Evolutionary conservation across 2,113 vertebrate genomes (phyloP), one percentile per base, ranked within the genome.

Genomic region (Seriola rivoliana): DNA sequence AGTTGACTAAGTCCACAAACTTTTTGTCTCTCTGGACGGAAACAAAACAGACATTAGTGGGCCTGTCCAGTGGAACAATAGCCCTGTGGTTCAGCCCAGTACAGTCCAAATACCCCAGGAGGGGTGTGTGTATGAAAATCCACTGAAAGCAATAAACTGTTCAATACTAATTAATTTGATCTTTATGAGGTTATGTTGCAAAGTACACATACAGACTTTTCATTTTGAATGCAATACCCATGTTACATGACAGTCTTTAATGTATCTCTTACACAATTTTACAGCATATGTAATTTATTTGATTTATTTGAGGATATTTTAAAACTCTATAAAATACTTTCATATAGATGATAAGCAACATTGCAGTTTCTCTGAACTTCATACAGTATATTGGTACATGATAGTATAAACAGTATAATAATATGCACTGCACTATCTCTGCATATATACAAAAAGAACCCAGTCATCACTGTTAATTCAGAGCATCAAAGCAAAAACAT

Each of bases 1-100:
- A 93, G 89, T 92, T 63, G 88, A 89, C 94, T 94, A 91, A 92
- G 89, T 93, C 94, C 87, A 95, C 95, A 95, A 89, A 86, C 71
- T 62, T 86, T 93, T 91, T 91, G 81, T 92, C 73, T 85, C 87
- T 85, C 59, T 76, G 88, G 73, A 71, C 58, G 64, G 86, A 91
- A 88, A 92, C 80, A 91, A 94, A 90, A 79, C 75, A 84, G 84
- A 86, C 80, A 66, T 80, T 86, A 80, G 69, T 71, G 77, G 71
- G 74, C 63, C 80, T 63, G 71, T 87, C 74, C 48, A 38, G 76
- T 8, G 68, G 72, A 75, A 91, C 77, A 85, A 91, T 81, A 25
- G 63, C 11, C 65, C 54, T 19, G 8, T 29, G 71, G 36, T 69
- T 78, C 9, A 25, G 71, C 25, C 57, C 72, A 71, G 40, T 80